Conservation (phyloP, 2,113 vertebrate species). For the Vanacampus margaritifer region DNA sequence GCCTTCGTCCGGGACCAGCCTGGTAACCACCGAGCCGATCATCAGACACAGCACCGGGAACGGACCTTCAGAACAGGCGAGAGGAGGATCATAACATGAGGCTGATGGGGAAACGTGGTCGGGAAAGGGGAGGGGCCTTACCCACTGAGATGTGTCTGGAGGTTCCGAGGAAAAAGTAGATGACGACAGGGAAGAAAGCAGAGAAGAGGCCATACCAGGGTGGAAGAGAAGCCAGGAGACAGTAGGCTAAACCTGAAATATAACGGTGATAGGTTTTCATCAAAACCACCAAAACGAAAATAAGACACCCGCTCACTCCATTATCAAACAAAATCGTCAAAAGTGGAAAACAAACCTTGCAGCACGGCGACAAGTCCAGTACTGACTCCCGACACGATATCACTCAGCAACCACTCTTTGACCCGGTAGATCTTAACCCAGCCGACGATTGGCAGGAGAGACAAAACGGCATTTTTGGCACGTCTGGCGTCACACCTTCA, state of each 20-base stretch:
- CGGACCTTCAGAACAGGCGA: slow-evolving; percentile 59
- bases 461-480: slow-evolving; percentile 73
- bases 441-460: slow-evolving; percentile 79
- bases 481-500: slow-evolving; percentile 80
- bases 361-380: slow-evolving; percentile 92
- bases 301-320: too few species aligned
- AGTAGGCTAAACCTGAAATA: slow-evolving; percentile 85
- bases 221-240: slow-evolving; percentile 83
- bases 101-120: not conserved
- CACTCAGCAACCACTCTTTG: slow-evolving; percentile 86
- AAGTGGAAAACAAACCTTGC: slow-evolving; percentile 78
- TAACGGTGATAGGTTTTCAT: too few species aligned
- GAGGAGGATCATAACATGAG: not conserved
- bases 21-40: slow-evolving; percentile 82
- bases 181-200: slow-evolving; percentile 86
- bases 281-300: too few species aligned
- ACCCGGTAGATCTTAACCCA: slow-evolving; percentile 85
- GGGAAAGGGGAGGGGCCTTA: slow-evolving; percentile 62
- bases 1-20: slow-evolving; percentile 64
- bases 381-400: slow-evolving; percentile 89
- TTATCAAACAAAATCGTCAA: not conserved
- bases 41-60: slow-evolving; percentile 91
- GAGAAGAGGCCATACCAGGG: slow-evolving; percentile 87
- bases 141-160: slow-evolving; percentile 93
- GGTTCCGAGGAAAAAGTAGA: slow-evolving; percentile 91